phyloP scores from a whole-genome alignment of 37 sponge, comb jelly and placozoan genomes.

The Ianthella basta region DNA sequence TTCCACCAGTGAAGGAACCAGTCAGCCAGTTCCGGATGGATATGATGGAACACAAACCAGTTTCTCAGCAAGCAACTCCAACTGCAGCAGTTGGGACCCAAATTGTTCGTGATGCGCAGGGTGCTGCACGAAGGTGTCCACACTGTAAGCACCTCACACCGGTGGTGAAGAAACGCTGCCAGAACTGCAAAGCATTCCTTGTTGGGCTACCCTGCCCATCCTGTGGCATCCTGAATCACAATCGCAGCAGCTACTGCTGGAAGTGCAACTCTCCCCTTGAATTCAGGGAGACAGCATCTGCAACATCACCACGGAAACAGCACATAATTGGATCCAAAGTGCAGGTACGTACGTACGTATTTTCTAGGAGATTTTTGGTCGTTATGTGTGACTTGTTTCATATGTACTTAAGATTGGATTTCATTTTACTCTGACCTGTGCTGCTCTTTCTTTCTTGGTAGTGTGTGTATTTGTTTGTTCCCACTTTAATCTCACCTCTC shows the following conservation, averaged over 20 bases:
- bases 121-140: constrained; percentile 38
- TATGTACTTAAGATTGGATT: neutral
- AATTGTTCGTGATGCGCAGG: neutral
- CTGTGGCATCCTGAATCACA: constrained; percentile 64
- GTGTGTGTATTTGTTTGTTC: too few relatives aligned
- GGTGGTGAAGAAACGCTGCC: constrained; percentile 61
- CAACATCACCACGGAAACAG: constrained; percentile 28
- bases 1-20: constrained; percentile 18
- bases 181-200: constrained; percentile 47
- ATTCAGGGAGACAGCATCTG: constrained; percentile 31
- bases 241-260: constrained; percentile 46
- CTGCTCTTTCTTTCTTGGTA: too few relatives aligned
- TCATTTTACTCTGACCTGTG: neutral
- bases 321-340: constrained; percentile 24
- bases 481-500: too few relatives aligned
- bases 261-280: constrained; percentile 36
- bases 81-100: neutral
- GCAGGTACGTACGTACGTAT: neutral
- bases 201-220: constrained; percentile 59
- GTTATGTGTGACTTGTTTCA: too few relatives aligned
- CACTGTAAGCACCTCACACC: constrained; percentile 53
- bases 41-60: neutral
- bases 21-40: constrained; percentile 26
- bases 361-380: too few relatives aligned
- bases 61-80: neutral